Percentiles rank a stretch among this genome's conserved stretches.
phyloP scores from a whole-genome alignment of 2,888 invertebrate genomes.

The Caenorhabditis japonica region DNA sequence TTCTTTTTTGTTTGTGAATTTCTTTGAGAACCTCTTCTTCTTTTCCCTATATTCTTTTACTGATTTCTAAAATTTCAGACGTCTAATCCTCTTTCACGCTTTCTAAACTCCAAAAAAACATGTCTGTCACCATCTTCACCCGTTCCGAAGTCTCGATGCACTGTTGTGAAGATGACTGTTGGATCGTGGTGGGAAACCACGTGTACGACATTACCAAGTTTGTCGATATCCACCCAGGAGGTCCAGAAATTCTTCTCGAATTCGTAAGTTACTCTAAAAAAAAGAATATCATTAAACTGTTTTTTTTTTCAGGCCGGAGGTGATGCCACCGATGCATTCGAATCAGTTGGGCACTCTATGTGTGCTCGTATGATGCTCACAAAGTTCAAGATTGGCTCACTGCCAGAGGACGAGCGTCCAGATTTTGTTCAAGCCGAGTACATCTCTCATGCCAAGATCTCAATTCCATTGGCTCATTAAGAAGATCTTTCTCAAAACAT shows the following conservation, averaged over 20 bases:
- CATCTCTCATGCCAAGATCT: constrained; percentile 51
- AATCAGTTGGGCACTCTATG: constrained; percentile 70
- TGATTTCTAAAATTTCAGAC: constrained; percentile 13
- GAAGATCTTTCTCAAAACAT: constrained; percentile 7
- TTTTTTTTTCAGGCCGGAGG: constrained; percentile 68
- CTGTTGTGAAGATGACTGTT: constrained; percentile 60
- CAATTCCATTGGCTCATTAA: constrained; percentile 44
- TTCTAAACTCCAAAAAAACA: constrained; percentile 9
- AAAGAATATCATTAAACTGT: neutral
- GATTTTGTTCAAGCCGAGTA: constrained; percentile 37
- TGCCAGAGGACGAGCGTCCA: constrained; percentile 53
- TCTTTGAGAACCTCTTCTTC: neutral
- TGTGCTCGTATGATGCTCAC: constrained; percentile 61
- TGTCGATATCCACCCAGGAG: constrained; percentile 63
- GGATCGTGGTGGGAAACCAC: constrained; percentile 64
- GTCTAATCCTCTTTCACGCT: constrained; percentile 6
- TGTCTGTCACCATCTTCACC: constrained; percentile 48
- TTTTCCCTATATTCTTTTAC: neutral
- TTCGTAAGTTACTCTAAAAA: constrained; percentile 55
- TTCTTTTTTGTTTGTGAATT: neutral
- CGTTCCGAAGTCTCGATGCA: constrained; percentile 62
- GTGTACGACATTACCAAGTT: constrained; percentile 67
- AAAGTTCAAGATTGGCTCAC: constrained; percentile 56
- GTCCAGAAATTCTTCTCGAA: constrained; percentile 67
- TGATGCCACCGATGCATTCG: constrained; percentile 71